A percentile compares a stretch with the other conserved stretches of the same genome.
phyloP scores from a whole-genome alignment of 2,888 invertebrate genomes.

The Zygaena filipendulae region DNA sequence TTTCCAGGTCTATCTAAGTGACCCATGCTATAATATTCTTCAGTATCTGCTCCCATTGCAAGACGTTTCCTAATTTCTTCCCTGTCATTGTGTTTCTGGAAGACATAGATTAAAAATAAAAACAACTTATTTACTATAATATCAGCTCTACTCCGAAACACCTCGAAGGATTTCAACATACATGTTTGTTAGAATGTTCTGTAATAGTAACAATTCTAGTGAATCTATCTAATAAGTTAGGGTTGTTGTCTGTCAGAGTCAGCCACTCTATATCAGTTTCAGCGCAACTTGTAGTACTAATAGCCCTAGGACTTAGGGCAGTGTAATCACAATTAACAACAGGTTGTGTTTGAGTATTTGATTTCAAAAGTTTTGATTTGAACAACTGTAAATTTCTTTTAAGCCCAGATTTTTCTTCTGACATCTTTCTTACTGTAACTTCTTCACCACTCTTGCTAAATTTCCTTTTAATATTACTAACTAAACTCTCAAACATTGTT shows the following conservation, averaged over 20 bases:
- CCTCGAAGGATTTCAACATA: constrained; percentile 25
- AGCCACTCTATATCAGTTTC: constrained; percentile 68
- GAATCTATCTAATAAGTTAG: constrained; percentile 57
- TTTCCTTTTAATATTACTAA: constrained; percentile 50
- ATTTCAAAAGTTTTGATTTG: constrained; percentile 39
- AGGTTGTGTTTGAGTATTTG: constrained; percentile 24
- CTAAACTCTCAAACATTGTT: constrained; percentile 57
- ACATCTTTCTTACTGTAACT: constrained; percentile 25
- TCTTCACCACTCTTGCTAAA: constrained; percentile 45
- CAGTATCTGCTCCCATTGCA: constrained; percentile 85
- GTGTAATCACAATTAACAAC: constrained; percentile 37
- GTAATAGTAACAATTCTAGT: constrained; percentile 48
- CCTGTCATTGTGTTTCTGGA: constrained; percentile 88
- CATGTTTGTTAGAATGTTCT: constrained; percentile 34
- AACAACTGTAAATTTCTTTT: constrained; percentile 42
- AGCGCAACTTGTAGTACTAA: constrained; percentile 49
- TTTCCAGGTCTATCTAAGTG: constrained; percentile 75
- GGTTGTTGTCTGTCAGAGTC: constrained; percentile 51
- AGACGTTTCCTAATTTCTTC: constrained; percentile 91
- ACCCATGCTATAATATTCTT: constrained; percentile 74
- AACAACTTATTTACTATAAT: too few species aligned
- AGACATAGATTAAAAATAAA: constrained; percentile 22
- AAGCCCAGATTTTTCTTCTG: constrained; percentile 35
- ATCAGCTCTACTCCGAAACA: too few species aligned
- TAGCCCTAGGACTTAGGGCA: constrained; percentile 67